Percentiles rank a stretch among this genome's conserved stretches.
Conservation (phyloP, 30 jellyfish, hydroid and myxozoan genomes). For the Hydractinia echinata region DNA sequence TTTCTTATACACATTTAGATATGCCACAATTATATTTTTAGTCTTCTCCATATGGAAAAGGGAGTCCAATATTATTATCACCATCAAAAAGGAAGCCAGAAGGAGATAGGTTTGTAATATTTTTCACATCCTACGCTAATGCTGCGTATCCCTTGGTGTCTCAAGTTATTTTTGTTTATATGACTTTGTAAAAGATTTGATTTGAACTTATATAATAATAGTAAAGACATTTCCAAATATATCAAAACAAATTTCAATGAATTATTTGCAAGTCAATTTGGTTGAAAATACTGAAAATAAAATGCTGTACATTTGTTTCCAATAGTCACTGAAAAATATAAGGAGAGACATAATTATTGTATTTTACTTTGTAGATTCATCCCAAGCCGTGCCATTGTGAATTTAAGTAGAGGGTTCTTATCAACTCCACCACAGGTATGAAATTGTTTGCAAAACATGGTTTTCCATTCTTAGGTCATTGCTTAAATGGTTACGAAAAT, state of each 20-base stretch:
- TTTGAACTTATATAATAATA: background rate
- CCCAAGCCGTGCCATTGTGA: conserved; percentile 49
- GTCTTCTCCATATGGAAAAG: conserved; percentile 37
- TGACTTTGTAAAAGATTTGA: background rate
- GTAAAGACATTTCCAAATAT: no score
- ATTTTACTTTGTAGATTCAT: conserved; percentile 21
- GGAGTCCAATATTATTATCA: conserved; percentile 14
- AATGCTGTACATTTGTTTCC: no score
- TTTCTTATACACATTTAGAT: no score
- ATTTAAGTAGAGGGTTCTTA: conserved; percentile 32
- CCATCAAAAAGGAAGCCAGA: conserved; percentile 16
- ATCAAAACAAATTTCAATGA: no score
- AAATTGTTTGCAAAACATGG: background rate
- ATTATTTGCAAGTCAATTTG: no score
- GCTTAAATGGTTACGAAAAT: no score
- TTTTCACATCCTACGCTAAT: no score
- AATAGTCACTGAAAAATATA: no score
- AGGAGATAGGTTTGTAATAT: background rate
- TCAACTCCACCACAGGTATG: conserved; percentile 36
- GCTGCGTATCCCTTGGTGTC: no score
- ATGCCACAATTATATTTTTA: background rate
- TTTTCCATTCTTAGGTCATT: no score
- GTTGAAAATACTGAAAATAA: no score
- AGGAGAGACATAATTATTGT: background rate
- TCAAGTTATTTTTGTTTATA: background rate